These are phyloP conservation scores for Ectropis grisescens DNA, from an alignment of 1,140 invertebrate genomes.

Conservation along the genomic window DNA sequence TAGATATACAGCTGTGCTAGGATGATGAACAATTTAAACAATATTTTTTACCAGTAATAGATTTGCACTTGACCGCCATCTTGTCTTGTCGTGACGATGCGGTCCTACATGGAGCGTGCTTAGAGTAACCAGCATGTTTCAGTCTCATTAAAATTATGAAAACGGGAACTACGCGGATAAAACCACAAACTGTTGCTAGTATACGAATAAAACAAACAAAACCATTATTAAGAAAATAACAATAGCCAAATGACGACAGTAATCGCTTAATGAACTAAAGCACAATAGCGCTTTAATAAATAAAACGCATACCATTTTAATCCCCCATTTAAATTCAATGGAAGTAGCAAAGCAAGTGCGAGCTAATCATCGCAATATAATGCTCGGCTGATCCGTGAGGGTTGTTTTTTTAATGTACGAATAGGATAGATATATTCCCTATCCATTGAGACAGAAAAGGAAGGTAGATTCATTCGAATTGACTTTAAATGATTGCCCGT, in stretches of 20 bases:
- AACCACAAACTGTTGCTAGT: too few relatives aligned
- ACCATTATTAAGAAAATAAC: neutral
- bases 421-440: conserved; percentile 23
- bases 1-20: too few relatives aligned
- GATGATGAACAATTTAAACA: too few relatives aligned
- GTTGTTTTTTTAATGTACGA: conserved; percentile 39
- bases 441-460: conserved; percentile 23
- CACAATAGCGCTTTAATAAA: conserved; percentile 64
- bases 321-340: conserved; percentile 69
- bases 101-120: too few relatives aligned
- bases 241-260: conserved; percentile 36
- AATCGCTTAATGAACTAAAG: conserved; percentile 57
- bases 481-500: conserved; percentile 60
- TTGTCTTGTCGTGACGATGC: too few relatives aligned
- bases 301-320: conserved; percentile 56
- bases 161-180: too few relatives aligned
- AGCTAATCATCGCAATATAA: conserved; percentile 67
- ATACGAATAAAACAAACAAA: too few relatives aligned
- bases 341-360: conserved; percentile 61
- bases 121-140: too few relatives aligned
- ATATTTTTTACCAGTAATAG: too few relatives aligned
- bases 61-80: too few relatives aligned
- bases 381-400: conserved; percentile 44
- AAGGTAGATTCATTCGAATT: conserved; percentile 49
- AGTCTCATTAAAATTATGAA: too few relatives aligned